A percentile compares a stretch with the other conserved stretches of the same genome.
Evolutionary conservation across 2,113 vertebrate genomes (phyloP).

Genomic region (Scomber colias): DNA sequence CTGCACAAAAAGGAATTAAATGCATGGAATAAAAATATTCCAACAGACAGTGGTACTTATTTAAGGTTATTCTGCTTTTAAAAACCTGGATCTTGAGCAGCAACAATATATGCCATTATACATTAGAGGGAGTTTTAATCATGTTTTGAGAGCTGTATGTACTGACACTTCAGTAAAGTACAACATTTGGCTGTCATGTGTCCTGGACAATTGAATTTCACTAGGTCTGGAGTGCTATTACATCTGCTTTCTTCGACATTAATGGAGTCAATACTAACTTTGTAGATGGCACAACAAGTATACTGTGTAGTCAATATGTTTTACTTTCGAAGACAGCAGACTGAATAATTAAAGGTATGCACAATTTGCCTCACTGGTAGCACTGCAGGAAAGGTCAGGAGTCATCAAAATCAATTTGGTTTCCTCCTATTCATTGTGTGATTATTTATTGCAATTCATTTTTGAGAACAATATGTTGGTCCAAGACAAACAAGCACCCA

Average conservation of each 20-base stretch:
- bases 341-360: conserved; percentile 9
- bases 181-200: not conserved
- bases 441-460: conserved; percentile 13
- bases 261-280: conserved; percentile 3
- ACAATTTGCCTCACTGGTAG: conserved; percentile 12
- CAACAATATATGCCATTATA: too few relatives aligned
- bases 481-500: not conserved
- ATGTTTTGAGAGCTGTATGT: not conserved
- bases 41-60: too few relatives aligned
- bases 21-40: too few relatives aligned
- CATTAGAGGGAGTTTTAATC: not conserved
- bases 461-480: not conserved
- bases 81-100: too few relatives aligned
- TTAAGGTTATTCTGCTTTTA: too few relatives aligned
- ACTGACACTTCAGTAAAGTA: not conserved
- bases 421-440: conserved; percentile 3
- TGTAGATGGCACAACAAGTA: conserved; percentile 15
- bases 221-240: conserved; percentile 4
- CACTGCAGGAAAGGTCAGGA: conserved; percentile 2
- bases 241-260: not conserved
- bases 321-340: conserved; percentile 1
- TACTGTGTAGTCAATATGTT: not conserved
- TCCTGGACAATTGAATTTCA: conserved; percentile 9
- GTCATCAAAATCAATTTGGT: conserved; percentile 9
- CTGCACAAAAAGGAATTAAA: too few relatives aligned